Evolutionary conservation across 1,140 invertebrate genomes (phyloP).

Genomic region (Pachyrhynchus sulphureomaculatus): DNA sequence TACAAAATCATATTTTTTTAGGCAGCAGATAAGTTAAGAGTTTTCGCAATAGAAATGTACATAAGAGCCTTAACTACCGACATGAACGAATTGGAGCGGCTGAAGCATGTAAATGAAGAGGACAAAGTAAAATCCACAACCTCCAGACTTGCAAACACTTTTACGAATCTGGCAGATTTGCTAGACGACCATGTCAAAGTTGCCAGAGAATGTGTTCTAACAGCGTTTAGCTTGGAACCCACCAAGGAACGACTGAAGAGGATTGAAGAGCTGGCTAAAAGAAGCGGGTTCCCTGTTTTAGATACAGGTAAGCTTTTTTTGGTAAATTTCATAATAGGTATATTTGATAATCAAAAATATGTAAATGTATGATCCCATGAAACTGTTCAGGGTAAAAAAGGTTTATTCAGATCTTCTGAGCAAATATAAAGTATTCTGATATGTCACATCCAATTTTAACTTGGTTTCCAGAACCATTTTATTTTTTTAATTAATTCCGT

Average conservation of each 20-base stretch:
- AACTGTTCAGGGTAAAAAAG: too few relatives aligned
- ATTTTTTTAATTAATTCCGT: too few relatives aligned
- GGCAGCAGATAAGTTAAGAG: conserved; percentile 62
- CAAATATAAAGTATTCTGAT: too few relatives aligned
- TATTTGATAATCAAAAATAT: too few relatives aligned
- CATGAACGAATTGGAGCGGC: conserved; percentile 72
- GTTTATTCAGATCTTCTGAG: too few relatives aligned
- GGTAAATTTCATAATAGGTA: too few relatives aligned
- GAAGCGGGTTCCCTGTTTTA: conserved; percentile 54
- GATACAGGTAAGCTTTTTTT: conserved; percentile 33
- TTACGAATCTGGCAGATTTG: conserved; percentile 60
- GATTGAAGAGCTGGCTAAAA: conserved; percentile 57
- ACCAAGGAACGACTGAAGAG: conserved; percentile 55
- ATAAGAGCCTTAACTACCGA: conserved; percentile 71
- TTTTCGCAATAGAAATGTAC: conserved; percentile 71
- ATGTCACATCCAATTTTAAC: too few relatives aligned
- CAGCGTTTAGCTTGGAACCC: conserved; percentile 65
- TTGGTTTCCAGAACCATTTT: too few relatives aligned
- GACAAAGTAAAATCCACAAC: conserved; percentile 57
- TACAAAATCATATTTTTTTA: too few relatives aligned
- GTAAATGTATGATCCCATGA: too few relatives aligned
- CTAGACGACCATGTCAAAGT: conserved; percentile 58
- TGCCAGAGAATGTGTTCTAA: conserved; percentile 64
- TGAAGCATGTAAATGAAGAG: conserved; percentile 59
- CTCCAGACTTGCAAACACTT: conserved; percentile 58